phyloP scores from a whole-genome alignment of 2,888 invertebrate genomes.

The Acanthopleura granulata region DNA sequence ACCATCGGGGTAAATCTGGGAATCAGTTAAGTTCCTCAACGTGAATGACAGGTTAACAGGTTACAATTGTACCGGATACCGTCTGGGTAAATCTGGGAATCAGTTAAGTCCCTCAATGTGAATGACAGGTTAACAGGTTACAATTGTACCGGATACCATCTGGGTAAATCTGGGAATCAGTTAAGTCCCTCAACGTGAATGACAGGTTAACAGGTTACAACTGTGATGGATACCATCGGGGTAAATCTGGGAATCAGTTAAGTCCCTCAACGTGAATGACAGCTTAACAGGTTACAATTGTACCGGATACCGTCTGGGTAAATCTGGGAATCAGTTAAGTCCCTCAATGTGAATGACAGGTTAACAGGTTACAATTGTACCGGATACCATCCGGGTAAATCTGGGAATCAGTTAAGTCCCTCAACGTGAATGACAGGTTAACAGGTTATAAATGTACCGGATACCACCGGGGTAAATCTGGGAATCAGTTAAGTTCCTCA shows the following conservation, averaged over 20 bases:
- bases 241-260: conserved; percentile 80
- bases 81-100: conserved; percentile 89
- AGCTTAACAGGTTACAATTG: conserved; percentile 72
- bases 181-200: too few species aligned
- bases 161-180: conserved; percentile 83
- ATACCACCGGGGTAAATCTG: conserved; percentile 98
- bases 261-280: too few species aligned
- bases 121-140: too few species aligned
- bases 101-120: background rate
- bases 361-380: too few species aligned
- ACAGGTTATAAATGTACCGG: too few species aligned
- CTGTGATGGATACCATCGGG: conserved; percentile 99
- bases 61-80: conserved; percentile 99
- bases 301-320: conserved; percentile 99
- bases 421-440: too few species aligned
- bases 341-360: too few species aligned
- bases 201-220: too few species aligned
- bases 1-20: conserved; percentile 94
- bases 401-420: conserved; percentile 72
- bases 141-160: conserved; percentile 99
- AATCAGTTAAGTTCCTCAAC: conserved; percentile 23
- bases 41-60: too few species aligned
- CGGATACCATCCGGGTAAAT: conserved; percentile 98
- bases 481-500: too few species aligned
- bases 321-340: conserved; percentile 75